Conservation (phyloP, 2,888 invertebrate species). For the Andrena praecox region DNA sequence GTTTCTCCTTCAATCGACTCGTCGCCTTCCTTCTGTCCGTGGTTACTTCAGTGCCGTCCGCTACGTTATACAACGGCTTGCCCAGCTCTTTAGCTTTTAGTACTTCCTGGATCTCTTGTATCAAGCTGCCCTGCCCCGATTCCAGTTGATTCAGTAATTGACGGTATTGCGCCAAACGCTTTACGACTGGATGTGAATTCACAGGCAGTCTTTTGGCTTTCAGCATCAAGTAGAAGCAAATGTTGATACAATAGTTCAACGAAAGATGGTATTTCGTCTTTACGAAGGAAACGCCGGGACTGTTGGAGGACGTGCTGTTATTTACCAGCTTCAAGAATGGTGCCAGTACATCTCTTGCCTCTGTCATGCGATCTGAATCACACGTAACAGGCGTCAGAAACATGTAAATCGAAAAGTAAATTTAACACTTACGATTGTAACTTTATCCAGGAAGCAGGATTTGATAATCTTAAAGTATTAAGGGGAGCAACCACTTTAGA, state of each 20-base stretch:
- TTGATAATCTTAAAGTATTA: neutral
- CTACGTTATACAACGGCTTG: constrained; percentile 82
- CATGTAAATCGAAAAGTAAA: neutral
- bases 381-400: constrained; percentile 11
- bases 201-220: constrained; percentile 91
- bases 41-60: constrained; percentile 53
- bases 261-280: constrained; percentile 89
- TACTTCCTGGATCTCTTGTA: constrained; percentile 89
- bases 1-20: constrained; percentile 24
- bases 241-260: constrained; percentile 93
- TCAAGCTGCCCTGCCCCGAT: constrained; percentile 89
- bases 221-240: constrained; percentile 93
- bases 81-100: constrained; percentile 86
- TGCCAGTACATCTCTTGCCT: constrained; percentile 88
- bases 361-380: constrained; percentile 86
- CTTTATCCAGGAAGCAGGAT: neutral
- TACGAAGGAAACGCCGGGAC: constrained; percentile 90
- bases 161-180: constrained; percentile 92
- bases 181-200: constrained; percentile 95
- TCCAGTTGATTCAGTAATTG: constrained; percentile 91
- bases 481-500: too few species aligned
- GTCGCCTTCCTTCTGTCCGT: constrained; percentile 75
- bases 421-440: neutral
- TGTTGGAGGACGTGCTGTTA: constrained; percentile 87
- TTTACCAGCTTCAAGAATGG: constrained; percentile 89